These are phyloP conservation scores for Cephalopterus ornatus DNA, from an alignment of 2,113 vertebrate species.

Conservation along the genomic window DNA sequence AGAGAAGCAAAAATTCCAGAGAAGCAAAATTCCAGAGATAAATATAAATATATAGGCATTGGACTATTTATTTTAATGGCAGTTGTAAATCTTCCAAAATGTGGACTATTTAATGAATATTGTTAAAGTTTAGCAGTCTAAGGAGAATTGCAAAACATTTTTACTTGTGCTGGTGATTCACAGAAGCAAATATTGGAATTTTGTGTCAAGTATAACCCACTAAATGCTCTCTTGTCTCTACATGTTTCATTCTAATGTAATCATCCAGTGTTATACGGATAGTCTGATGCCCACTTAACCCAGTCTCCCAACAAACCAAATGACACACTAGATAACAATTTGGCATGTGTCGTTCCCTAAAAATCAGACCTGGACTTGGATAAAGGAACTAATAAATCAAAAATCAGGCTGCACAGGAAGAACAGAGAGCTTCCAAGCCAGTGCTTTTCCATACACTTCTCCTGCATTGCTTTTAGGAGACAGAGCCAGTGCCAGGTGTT, in stretches of 20 bases:
- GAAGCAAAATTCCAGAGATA: not conserved
- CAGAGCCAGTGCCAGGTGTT: not conserved
- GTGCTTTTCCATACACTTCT: not conserved
- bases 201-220: not conserved
- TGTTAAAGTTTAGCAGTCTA: not conserved
- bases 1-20: too few relatives aligned
- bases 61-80: not conserved
- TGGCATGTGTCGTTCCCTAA: not conserved
- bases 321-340: not conserved
- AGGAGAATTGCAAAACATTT: not conserved
- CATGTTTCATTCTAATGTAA: not conserved
- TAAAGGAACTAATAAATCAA: not conserved
- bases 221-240: not conserved
- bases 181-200: not conserved
- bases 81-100: not conserved
- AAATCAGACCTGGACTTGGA: not conserved
- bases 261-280: not conserved
- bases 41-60: not conserved
- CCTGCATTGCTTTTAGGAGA: not conserved
- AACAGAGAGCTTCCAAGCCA: not conserved
- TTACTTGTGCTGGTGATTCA: not conserved
- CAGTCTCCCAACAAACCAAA: not conserved
- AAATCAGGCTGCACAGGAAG: not conserved
- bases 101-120: not conserved
- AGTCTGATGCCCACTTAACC: not conserved